phyloP scores from a whole-genome alignment of 2,888 invertebrate genomes.

The Microdon myrmicae region DNA sequence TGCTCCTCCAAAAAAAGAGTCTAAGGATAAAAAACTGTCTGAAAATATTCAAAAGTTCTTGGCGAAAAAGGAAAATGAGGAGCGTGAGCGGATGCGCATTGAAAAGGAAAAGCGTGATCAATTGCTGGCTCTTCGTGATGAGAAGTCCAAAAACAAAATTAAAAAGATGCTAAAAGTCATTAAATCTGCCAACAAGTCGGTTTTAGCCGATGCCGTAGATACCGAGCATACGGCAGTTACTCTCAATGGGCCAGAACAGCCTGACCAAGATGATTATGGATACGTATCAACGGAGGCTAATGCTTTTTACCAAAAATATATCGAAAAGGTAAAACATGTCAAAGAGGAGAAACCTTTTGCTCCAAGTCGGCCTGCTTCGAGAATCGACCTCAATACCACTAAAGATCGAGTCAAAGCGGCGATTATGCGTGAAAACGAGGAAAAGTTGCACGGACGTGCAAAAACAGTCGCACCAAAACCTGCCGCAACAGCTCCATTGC shows the following conservation, averaged over 20 bases:
- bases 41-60: slow-evolving; percentile 85
- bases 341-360: slow-evolving; percentile 77
- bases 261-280: slow-evolving; percentile 92
- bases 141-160: slow-evolving; percentile 79
- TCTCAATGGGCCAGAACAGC: slow-evolving; percentile 78
- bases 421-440: slow-evolving; percentile 76
- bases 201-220: slow-evolving; percentile 83
- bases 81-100: slow-evolving; percentile 72
- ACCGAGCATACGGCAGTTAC: slow-evolving; percentile 80
- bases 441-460: slow-evolving; percentile 67
- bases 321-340: slow-evolving; percentile 77
- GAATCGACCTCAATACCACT: slow-evolving; percentile 69
- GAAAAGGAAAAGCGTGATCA: slow-evolving; percentile 75
- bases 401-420: slow-evolving; percentile 83
- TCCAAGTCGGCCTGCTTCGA: slow-evolving; percentile 64
- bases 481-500: slow-evolving; percentile 15
- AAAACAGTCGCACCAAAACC: slow-evolving; percentile 29
- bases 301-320: slow-evolving; percentile 83
- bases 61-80: slow-evolving; percentile 84
- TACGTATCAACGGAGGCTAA: slow-evolving; percentile 87
- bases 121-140: slow-evolving; percentile 74
- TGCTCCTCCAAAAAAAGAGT: slow-evolving; percentile 83
- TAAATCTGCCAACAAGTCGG: slow-evolving; percentile 89
- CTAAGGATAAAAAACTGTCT: slow-evolving; percentile 76
- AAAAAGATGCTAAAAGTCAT: slow-evolving; percentile 85